phyloP scores from a whole-genome alignment of 2,113 vertebrate genomes.

The Pardalotus punctatus region DNA sequence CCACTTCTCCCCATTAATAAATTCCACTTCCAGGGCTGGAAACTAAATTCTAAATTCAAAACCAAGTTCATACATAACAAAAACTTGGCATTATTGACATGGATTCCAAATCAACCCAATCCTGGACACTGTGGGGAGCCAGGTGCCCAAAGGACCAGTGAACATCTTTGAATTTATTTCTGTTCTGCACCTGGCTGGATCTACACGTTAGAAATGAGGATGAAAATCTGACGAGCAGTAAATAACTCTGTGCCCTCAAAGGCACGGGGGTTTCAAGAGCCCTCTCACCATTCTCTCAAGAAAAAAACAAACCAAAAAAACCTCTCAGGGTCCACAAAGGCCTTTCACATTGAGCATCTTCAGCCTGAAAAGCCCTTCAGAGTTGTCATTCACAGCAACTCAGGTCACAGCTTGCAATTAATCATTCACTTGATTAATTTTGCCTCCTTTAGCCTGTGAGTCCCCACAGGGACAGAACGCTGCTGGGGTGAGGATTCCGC shows the following conservation, averaged over 20 bases:
- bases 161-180: neutral
- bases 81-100: neutral
- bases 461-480: neutral
- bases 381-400: neutral
- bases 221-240: neutral
- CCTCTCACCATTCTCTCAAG: neutral
- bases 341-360: neutral
- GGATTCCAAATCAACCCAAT: neutral
- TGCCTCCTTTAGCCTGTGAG: neutral
- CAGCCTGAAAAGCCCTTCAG: neutral
- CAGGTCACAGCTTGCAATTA: neutral
- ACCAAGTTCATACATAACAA: neutral
- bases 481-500: neutral
- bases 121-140: neutral
- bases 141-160: neutral
- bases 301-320: neutral
- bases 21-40: neutral
- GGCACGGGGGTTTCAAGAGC: neutral
- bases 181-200: neutral
- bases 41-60: neutral
- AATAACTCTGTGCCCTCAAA: neutral
- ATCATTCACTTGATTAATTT: conserved; percentile 23
- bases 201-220: neutral
- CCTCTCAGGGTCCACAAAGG: neutral
- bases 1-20: neutral